Evolutionary conservation across 2,888 invertebrate species (phyloP).

Genomic region (Polia nebulosa): DNA sequence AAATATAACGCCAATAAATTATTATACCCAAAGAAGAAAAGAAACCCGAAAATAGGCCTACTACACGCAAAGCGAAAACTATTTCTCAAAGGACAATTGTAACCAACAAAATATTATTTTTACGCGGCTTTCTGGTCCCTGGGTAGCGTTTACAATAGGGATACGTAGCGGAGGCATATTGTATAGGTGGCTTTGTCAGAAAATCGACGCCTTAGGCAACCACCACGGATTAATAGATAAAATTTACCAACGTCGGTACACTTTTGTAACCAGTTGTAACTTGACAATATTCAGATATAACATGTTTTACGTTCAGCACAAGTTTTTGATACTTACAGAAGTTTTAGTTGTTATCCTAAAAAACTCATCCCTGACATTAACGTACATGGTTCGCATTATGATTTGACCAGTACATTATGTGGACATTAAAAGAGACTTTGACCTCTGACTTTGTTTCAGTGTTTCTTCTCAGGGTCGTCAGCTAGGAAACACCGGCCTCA

Average conservation of each 20-base stretch:
- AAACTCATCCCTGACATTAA: too few species aligned
- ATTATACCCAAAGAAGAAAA: slow-evolving; percentile 11
- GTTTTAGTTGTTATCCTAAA: too few species aligned
- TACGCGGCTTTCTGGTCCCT: slow-evolving; percentile 47
- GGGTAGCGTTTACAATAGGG: slow-evolving; percentile 61
- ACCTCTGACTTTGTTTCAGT: too few species aligned
- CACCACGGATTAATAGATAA: slow-evolving; percentile 63
- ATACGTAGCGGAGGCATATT: slow-evolving; percentile 36
- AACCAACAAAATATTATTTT: slow-evolving; percentile 47
- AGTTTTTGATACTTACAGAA: too few species aligned
- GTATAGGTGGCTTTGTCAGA: slow-evolving; percentile 21
- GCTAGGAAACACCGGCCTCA: too few species aligned
- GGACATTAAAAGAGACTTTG: too few species aligned
- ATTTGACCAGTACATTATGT: too few species aligned
- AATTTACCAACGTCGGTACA: slow-evolving; percentile 27
- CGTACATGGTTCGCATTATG: too few species aligned
- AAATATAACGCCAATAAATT: slow-evolving; percentile 38
- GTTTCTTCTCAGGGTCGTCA: too few species aligned
- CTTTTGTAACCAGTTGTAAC: neutral
- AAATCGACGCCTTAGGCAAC: slow-evolving; percentile 57
- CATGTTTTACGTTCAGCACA: neutral
- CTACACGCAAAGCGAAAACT: slow-evolving; percentile 31
- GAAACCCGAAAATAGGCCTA: slow-evolving; percentile 14
- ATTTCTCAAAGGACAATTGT: slow-evolving; percentile 47
- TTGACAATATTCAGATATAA: neutral